Evolutionary conservation across 2,113 vertebrate species (phyloP).

Genomic region (Bombycilla garrulus): DNA sequence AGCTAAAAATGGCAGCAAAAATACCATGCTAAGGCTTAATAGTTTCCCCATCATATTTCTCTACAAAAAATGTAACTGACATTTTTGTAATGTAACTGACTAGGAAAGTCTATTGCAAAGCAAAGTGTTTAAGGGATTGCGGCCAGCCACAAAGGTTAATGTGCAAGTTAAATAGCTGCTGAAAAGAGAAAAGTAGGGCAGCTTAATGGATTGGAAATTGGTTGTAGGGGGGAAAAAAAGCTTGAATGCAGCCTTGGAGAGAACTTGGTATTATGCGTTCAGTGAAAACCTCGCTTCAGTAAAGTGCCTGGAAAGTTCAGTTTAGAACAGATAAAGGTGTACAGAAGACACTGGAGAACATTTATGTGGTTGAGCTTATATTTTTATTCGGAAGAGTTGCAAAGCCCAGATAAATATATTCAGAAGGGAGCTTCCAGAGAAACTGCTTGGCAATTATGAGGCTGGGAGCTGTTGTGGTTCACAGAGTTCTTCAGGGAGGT

Average conservation of each 20-base stretch:
- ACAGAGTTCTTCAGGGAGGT: background rate
- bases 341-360: background rate
- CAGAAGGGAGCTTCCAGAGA: background rate
- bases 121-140: background rate
- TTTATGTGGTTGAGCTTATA: background rate
- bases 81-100: background rate
- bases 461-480: background rate
- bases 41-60: background rate
- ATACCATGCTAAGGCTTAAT: background rate
- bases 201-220: conserved; percentile 43
- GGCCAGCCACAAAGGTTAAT: conserved; percentile 27
- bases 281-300: background rate
- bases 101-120: background rate
- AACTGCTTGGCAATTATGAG: fast-evolving
- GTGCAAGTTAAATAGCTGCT: conserved; percentile 8
- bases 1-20: background rate
- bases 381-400: background rate
- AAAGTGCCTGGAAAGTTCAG: background rate
- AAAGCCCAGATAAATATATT: background rate
- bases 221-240: background rate
- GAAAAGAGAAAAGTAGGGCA: background rate
- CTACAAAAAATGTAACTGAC: background rate
- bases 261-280: background rate
- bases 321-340: background rate
- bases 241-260: background rate